Percentiles rank a stretch among this genome's conserved stretches.
Conservation (phyloP, 1,140 invertebrate genomes). For the Calycopis cecrops region DNA sequence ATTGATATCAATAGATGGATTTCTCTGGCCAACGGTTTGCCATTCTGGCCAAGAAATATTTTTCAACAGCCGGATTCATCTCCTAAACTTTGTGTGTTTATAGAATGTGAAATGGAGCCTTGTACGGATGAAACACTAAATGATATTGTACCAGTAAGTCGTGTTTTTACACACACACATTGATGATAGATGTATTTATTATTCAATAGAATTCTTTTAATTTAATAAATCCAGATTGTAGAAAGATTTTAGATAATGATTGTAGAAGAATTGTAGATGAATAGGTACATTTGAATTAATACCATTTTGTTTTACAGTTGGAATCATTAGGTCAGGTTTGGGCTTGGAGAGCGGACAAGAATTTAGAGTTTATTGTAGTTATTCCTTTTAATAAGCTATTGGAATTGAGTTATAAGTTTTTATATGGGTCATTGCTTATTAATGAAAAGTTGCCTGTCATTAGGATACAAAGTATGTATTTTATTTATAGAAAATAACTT, state of each 20-base stretch:
- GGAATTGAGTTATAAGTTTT: conserved; percentile 2
- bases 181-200: too few species aligned
- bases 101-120: conserved; percentile 68
- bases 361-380: conserved; percentile 38
- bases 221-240: too few species aligned
- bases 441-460: not conserved
- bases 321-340: conserved; percentile 61
- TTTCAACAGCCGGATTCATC: conserved; percentile 48
- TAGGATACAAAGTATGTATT: conserved; percentile 4
- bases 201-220: too few species aligned
- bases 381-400: conserved; percentile 5
- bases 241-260: too few species aligned
- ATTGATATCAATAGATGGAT: conserved; percentile 38
- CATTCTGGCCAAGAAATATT: conserved; percentile 45
- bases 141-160: conserved; percentile 47
- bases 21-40: conserved; percentile 53
- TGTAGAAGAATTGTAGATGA: too few species aligned
- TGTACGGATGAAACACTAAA: conserved; percentile 46
- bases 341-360: conserved; percentile 65
- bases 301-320: conserved; percentile 39
- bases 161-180: not conserved
- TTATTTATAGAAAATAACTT: not conserved
- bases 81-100: conserved; percentile 47
- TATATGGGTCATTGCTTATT: conserved; percentile 1
- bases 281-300: not conserved